These are phyloP conservation scores for Serinus canaria DNA, from an alignment of 2,113 vertebrate genomes.

Conservation along the genomic window DNA sequence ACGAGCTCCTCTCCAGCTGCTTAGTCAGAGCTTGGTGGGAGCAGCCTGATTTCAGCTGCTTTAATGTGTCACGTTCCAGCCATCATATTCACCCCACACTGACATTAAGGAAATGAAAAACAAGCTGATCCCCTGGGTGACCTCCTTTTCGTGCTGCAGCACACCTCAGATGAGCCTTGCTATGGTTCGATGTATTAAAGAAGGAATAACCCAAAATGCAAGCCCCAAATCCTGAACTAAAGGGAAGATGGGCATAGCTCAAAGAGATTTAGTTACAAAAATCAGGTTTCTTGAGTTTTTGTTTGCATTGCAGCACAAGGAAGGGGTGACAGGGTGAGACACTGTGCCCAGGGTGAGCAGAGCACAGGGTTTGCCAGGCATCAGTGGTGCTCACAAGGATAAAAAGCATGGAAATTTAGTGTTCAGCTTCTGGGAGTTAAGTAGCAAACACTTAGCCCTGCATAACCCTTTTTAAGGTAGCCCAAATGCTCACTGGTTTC, in stretches of 20 bases:
- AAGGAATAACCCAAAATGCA: background rate
- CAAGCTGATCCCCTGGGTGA: background rate
- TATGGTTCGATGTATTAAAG: accelerated
- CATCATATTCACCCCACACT: background rate
- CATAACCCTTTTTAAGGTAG: background rate
- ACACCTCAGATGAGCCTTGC: background rate
- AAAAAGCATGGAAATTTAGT: background rate
- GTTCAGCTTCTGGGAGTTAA: background rate
- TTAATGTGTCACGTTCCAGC: slow-evolving; percentile 47
- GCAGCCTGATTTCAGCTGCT: slow-evolving; percentile 19
- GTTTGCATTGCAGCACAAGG: background rate
- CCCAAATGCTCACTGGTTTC: background rate
- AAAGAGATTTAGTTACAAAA: background rate
- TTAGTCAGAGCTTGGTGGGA: slow-evolving; percentile 59
- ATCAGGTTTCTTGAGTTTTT: background rate
- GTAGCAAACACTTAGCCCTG: background rate
- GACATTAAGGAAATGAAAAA: slow-evolving; percentile 19
- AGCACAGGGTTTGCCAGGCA: background rate
- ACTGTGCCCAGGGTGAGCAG: background rate
- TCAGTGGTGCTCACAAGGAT: background rate
- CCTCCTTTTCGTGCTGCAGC: background rate
- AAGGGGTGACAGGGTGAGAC: background rate
- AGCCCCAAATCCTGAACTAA: background rate
- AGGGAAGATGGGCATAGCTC: background rate
- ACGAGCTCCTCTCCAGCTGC: background rate